These are phyloP conservation scores for Mormyrops attenuatus DNA, from an alignment of 2,797 vertebrate species.

Conservation along the genomic window DNA sequence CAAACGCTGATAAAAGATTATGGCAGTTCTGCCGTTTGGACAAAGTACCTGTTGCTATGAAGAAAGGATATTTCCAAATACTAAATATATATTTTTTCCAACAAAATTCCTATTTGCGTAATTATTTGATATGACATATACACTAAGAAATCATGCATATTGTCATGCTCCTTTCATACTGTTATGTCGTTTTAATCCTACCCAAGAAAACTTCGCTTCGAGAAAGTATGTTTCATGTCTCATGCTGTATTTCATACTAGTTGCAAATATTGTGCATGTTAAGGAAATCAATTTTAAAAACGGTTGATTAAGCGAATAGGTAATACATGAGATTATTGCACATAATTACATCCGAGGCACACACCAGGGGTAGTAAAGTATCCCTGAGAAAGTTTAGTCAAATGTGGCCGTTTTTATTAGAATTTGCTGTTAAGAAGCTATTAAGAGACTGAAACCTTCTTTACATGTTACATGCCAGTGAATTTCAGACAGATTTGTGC, in stretches of 20 bases:
- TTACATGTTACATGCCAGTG: neutral
- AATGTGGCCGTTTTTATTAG: neutral
- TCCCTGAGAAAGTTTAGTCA: neutral
- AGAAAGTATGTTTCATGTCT: neutral
- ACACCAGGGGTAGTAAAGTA: neutral
- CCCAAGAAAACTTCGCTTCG: neutral
- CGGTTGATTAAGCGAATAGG: neutral
- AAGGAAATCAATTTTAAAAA: neutral
- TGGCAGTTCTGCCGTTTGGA: neutral
- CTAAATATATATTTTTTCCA: neutral
- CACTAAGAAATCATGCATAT: neutral
- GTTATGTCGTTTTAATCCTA: neutral
- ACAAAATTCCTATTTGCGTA: neutral
- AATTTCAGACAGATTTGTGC: neutral
- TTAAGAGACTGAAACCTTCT: neutral
- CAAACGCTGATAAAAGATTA: neutral
- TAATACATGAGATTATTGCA: neutral
- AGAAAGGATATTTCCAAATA: neutral
- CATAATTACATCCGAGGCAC: neutral
- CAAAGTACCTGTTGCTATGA: conserved; percentile 3
- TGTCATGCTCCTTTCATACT: neutral
- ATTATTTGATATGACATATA: neutral
- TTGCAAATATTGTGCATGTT: neutral
- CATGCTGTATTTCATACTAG: neutral
- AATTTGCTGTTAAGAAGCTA: neutral